These are phyloP conservation scores for Cerastis leucographa DNA, from an alignment of 2,888 invertebrate genomes.

Conservation along the genomic window DNA sequence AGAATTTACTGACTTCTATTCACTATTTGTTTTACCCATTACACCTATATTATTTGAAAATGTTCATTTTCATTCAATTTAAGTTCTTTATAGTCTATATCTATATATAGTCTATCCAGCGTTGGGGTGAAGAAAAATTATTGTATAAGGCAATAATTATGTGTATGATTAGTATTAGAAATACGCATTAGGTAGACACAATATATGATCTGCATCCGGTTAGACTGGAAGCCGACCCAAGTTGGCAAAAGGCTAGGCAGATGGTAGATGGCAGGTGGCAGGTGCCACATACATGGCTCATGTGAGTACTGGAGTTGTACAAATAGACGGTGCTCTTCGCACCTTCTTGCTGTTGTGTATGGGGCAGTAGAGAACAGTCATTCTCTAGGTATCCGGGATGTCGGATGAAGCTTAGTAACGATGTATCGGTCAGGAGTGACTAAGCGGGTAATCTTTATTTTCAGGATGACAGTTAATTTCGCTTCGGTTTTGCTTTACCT, in stretches of 20 bases:
- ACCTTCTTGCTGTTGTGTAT: background rate
- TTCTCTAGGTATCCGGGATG: background rate
- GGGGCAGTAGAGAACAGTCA: background rate
- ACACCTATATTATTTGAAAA: background rate
- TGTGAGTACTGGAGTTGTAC: background rate
- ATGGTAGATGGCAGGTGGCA: too few relatives aligned
- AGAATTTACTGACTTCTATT: constrained; percentile 20
- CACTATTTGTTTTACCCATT: background rate
- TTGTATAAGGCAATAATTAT: background rate
- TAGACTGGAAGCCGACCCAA: too few relatives aligned
- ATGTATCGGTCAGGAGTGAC: background rate
- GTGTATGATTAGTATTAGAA: background rate
- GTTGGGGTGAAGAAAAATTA: background rate
- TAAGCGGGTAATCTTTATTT: background rate
- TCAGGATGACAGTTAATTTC: background rate
- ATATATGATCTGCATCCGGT: too few relatives aligned
- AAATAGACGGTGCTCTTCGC: too few relatives aligned
- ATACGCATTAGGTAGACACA: background rate
- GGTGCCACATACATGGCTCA: background rate
- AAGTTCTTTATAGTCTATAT: background rate
- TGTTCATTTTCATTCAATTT: background rate
- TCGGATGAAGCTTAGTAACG: background rate
- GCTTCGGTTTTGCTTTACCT: background rate
- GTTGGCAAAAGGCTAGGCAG: too few relatives aligned
- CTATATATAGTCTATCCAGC: background rate